Evolutionary conservation across 2,797 vertebrate species (phyloP), one percentile per base, ranked within the genome.

Genomic region (Urosaurus nigricauda): DNA sequence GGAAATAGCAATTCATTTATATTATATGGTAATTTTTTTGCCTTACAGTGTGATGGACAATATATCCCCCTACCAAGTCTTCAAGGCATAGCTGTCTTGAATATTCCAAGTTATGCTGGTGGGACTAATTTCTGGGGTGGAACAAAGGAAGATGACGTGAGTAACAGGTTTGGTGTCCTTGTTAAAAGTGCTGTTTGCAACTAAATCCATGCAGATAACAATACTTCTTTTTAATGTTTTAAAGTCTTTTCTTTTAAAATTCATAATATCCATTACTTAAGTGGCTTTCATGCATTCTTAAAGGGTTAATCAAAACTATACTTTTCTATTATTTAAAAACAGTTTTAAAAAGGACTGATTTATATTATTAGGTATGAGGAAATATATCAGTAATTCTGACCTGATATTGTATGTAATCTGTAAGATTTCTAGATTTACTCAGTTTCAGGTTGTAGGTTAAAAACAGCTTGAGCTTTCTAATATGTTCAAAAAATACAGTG

Each of bases 41-140:
- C 79, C 79, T 96, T 96, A 47, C 97, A 99, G 99, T 99, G 99
- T 95, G 98, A 99, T 0, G 98, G 98, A 26, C 99, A 99, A 96
- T 99, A 99, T 94, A 99, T 99, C 93, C 98, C 99, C n/a, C 98
- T 99, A 85, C 99, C 99, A 87, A 99, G 98, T 95, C 98, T 99
- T 51, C 99, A 99, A 95, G 99, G 99, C 32, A 99, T 99, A 86
- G 98, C 99, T 0, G 98, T 99, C 91, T 93, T 99, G 90, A 99
- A 99, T 95, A 99, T 99, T 92, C 98, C 98, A n/a, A 99, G 98
- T 95, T 99, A 99, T 24, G 99, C 99, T 0, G 99, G 99, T 79
- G 99, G 98, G 89, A 99, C 98, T 90, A 99, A 99, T 96, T 99
- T 99, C 97, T 99, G 99, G 99, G 99, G 99, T 32, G 99, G 99